Conservation (phyloP, 2,113 vertebrate genomes). For the Microtus ochrogaster region DNA sequence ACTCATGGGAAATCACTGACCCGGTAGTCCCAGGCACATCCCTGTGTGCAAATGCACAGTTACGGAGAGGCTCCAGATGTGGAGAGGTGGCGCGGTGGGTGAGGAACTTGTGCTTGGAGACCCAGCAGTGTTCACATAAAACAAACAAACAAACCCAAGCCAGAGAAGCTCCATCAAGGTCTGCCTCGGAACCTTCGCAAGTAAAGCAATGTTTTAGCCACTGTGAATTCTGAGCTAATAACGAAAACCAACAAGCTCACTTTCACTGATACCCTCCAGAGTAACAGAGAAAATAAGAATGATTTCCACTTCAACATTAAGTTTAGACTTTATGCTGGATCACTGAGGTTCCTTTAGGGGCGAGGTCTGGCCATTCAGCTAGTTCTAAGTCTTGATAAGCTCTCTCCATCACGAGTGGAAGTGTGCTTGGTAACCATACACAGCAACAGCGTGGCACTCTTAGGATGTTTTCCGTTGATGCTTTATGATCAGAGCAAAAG, state of each 20-base stretch:
- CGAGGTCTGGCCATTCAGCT: constrained; percentile 3
- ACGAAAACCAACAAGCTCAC: not conserved
- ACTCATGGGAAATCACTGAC: not conserved
- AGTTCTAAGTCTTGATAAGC: constrained; percentile 20
- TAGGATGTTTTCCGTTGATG: not conserved
- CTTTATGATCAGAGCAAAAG: not conserved
- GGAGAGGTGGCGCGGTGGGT: not conserved
- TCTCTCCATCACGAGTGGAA: not conserved
- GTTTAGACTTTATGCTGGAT: not conserved
- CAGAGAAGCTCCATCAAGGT: not conserved
- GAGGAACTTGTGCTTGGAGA: not conserved
- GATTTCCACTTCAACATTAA: constrained; percentile 35
- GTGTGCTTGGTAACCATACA: not conserved
- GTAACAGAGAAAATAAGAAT: constrained; percentile 12
- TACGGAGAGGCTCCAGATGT: not conserved
- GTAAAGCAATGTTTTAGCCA: constrained; percentile 3
- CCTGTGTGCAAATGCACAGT: not conserved
- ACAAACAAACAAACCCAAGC: not conserved
- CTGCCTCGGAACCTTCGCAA: not conserved
- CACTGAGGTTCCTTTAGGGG: not conserved
- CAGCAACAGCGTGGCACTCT: not conserved
- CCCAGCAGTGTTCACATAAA: not conserved
- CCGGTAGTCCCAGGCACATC: not conserved
- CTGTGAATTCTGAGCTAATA: constrained; percentile 29
- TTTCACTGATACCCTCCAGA: not conserved